Evolutionary conservation across 2,888 invertebrate genomes (phyloP), one percentile per base, ranked within the genome.

Genomic region (Pyrrhia umbra): DNA sequence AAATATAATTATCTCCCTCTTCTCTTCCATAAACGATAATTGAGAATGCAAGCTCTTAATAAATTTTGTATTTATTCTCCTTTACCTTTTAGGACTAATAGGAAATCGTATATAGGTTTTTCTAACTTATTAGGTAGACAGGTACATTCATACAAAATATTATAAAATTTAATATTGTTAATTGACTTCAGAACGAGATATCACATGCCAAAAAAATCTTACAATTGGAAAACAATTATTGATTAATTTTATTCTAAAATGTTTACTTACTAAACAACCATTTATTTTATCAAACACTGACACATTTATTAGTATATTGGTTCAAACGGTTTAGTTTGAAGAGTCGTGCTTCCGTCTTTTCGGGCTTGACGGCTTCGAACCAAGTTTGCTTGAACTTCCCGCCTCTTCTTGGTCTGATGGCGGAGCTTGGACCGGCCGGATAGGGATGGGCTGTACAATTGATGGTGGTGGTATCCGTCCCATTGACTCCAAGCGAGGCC

Each of bases 161-260:
- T 18, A 20, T 20, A 42, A 13, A 42, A 42, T 34, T 43, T 15
- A n/a, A 15, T 15, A 34, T 4, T 21, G 42, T 30, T 10, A 55
- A 46, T 50, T 65, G 73, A 66, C 56, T 46, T 65, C 21, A 20
- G 8, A 45, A 30, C 42, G 21, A 40, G 6, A 49, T 54, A 70
- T 65, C 43, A 55, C 21, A 40, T 49, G 9, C 13, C 30, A 46
- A 27, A 34, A 34, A 34, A 34, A 34, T n/a, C 34, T 34, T n/a
- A 34, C 34, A n/a, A 34, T 34, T 34, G 34, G 34, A 34, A 34
- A 34, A 34, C 34, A 34, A 34, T 34, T n/a, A 34, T 34, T n/a
- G 34, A 34, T 34, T n/a, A n/a, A n/a, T n/a, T n/a, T n/a, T n/a
- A n/a, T n/a, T n/a, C n/a, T n/a, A n/a, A 30, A 4, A 3, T 0